Evolutionary conservation across 2,888 invertebrate species (phyloP), one percentile per base, ranked within the genome.

Genomic region (Autographa gamma): DNA sequence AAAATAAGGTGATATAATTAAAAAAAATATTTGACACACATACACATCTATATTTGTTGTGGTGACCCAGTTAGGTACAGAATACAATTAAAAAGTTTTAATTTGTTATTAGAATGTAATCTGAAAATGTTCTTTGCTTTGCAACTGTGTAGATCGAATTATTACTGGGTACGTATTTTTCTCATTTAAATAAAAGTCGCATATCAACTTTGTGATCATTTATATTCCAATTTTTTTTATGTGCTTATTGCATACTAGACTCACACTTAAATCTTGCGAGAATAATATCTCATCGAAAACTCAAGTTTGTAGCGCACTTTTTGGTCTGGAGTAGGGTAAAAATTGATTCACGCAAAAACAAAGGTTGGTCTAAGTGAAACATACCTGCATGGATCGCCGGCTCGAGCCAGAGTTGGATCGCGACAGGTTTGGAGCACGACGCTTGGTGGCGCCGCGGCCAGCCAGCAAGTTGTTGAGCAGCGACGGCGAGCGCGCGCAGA

Each of bases 401-500:
- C 98, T 98, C 74, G 98, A 98, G 58, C 97, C 98, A 80, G 98
- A 98, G 92, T 98, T 98, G 73, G 98, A 98, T 84, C 98, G 97
- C 32, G 98, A 98, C 67, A 99, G 96, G 93, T 98, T 97, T n/a
- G 98, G 98, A 16, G 98, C 98, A 71, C 98, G 96, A 63, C 98
- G 97, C 92, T 98, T 98, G 74, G 98, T 98, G 72, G 98, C 98
- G 58, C 98, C 98, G 79, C 98, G 97, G 66, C 98, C 98, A 56
- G 98, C 98, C 87, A 99, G 96, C 89, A 99, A 96, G 94, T 99
- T 99, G 96, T 98, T 98, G 82, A 99, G 97, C 86, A 98, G 96
- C 69, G 98, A 98, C 54, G 99, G 99, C 88, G 98, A 98, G 80
- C 99, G 97, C 72, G 99, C 99, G 93, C 99, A 99, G 86, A 99